Conservation (phyloP, 2,797 vertebrate species). For the Gymnoscopelus microlampas region DNA sequence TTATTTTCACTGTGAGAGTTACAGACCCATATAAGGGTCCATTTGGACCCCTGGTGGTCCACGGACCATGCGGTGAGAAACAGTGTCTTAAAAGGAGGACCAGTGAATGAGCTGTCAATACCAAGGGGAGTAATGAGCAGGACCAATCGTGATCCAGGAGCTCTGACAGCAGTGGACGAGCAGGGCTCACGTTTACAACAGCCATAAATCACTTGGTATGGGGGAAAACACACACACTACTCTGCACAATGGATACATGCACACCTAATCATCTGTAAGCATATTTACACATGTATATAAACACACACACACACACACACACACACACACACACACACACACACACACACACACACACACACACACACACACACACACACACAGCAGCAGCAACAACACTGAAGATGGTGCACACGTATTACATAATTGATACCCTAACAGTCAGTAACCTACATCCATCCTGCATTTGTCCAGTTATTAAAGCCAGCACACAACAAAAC, state of each 20-base stretch:
- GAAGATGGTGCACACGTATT: slow-evolving; percentile 71
- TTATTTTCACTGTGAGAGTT: no score
- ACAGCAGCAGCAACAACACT: slow-evolving; percentile 38
- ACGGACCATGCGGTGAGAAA: no score
- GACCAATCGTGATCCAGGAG: slow-evolving; percentile 19
- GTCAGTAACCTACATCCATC: slow-evolving; percentile 55
- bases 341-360: slow-evolving; percentile 27
- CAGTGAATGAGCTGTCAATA: slow-evolving; percentile 38
- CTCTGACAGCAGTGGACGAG: slow-evolving; percentile 21
- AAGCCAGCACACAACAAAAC: no score
- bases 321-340: slow-evolving; percentile 22
- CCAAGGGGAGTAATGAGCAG: slow-evolving; percentile 18
- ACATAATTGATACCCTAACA: slow-evolving; percentile 74
- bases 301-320: not conserved
- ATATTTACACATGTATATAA: slow-evolving; percentile 39
- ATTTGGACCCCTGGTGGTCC: no score
- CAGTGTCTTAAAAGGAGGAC: no score
- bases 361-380: slow-evolving; percentile 20
- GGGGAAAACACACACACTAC: slow-evolving; percentile 27
- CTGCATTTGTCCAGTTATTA: slow-evolving; percentile 53
- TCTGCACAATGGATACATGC: not conserved
- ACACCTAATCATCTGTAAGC: slow-evolving; percentile 28
- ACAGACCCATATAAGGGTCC: no score
- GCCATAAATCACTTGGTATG: slow-evolving; percentile 60
- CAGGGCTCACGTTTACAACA: slow-evolving; percentile 55